Conservation (phyloP, 1,140 invertebrate species). For the Drosophila arizonae region DNA sequence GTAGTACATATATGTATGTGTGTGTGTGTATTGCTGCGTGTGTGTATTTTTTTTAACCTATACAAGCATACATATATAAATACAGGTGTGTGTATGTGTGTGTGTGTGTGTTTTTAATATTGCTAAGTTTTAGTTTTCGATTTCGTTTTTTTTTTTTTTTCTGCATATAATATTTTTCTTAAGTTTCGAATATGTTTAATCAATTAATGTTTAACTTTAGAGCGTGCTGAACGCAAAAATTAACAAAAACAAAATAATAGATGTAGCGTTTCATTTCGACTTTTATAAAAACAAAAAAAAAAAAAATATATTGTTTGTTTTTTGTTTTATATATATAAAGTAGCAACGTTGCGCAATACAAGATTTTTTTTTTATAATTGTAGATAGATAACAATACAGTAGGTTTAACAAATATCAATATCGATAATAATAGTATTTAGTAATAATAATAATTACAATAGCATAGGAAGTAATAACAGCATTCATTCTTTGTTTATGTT, state of each 20-base stretch:
- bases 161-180: slow-evolving; percentile 32
- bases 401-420: slow-evolving; percentile 81
- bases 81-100: slow-evolving; percentile 24
- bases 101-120: slow-evolving; percentile 25
- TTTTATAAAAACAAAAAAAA: too few relatives aligned
- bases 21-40: not conserved
- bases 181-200: slow-evolving; percentile 39
- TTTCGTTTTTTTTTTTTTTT: not conserved
- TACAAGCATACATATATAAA: slow-evolving; percentile 45
- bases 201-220: slow-evolving; percentile 37
- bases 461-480: slow-evolving; percentile 72
- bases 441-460: slow-evolving; percentile 46
- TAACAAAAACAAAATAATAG: slow-evolving; percentile 21
- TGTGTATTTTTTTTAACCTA: slow-evolving; percentile 15
- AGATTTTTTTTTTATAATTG: slow-evolving; percentile 29
- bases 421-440: slow-evolving; percentile 46
- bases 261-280: not conserved
- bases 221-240: slow-evolving; percentile 24
- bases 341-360: slow-evolving; percentile 51
- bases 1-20: slow-evolving; percentile 8
- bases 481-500: slow-evolving; percentile 39
- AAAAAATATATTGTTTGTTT: slow-evolving; percentile 18
- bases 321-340: slow-evolving; percentile 14
- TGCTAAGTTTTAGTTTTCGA: slow-evolving; percentile 26
- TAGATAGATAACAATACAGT: slow-evolving; percentile 78